Evolutionary conservation across 2,113 vertebrate genomes (phyloP), one percentile per base, ranked within the genome.

Genomic region (Ammodytes marinus): DNA sequence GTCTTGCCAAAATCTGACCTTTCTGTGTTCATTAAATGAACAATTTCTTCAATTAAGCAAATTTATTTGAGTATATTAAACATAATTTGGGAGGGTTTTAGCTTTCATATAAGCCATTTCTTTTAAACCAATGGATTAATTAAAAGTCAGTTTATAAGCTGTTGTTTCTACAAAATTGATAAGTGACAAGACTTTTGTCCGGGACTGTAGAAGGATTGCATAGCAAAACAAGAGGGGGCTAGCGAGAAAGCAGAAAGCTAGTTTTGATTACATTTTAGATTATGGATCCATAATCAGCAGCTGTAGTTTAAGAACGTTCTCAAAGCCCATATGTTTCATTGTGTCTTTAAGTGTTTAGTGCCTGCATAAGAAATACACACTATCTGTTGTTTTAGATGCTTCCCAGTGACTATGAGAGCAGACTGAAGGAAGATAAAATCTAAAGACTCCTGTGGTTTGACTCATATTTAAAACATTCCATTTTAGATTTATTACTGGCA

Each of bases 401-500:
- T 77, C 74, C 65, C 45, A 63, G 68, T 52, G 52, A 72, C 50
- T 81, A 59, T 70, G 47, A 81, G 37, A 13, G 42, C 17, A 69
- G 19, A 54, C 50, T 63, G 39, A 79, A 82, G n/a, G n/a, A n/a
- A n/a, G n/a, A n/a, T 67, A 74, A 65, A 77, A 43, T 60, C 27
- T 79, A 59, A 27, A 40, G 50, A 61, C 70, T 82, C 67, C 74
- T 47, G 65, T 80, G 82, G 72, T 66, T 81, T 15, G n/a, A 77
- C 43, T 77, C 65, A 82, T 80, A 80, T 66, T 82, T 76, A 63
- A n/a, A n/a, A 83, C 60, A 0, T 14, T 35, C 2, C 14, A 69
- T 77, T 90, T 80, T 75, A 80, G 66, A 80, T 79, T 85, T 84
- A 89, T 87, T 85, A 81, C 66, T 70, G 43, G 72, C 50, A 84